Percentiles rank a stretch among this genome's conserved stretches.
These are phyloP conservation scores for Fabriciana adippe DNA, from an alignment of 2,888 invertebrate species.

Conservation along the genomic window DNA sequence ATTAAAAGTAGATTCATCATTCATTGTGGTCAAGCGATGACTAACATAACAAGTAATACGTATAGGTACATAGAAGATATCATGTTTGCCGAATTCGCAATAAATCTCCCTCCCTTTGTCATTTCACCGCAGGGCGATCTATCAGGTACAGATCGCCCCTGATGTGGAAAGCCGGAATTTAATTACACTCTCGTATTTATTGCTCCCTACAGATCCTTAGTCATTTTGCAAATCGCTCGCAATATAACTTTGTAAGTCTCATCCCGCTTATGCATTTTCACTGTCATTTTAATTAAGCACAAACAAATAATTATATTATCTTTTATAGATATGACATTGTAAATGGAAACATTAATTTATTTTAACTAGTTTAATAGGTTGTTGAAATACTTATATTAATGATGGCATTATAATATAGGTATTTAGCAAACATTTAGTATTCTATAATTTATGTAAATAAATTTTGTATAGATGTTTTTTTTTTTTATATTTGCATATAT, in stretches of 20 bases:
- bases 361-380: too few species aligned
- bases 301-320: not conserved
- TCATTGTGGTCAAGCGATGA: too few species aligned
- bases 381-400: too few species aligned
- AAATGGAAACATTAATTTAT: too few species aligned
- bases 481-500: too few species aligned
- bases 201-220: slow-evolving; percentile 50
- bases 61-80: not conserved
- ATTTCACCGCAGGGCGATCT: slow-evolving; percentile 49
- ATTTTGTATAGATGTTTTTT: too few species aligned
- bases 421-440: too few species aligned
- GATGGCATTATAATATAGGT: too few species aligned
- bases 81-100: slow-evolving; percentile 24
- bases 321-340: too few species aligned
- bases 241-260: slow-evolving; percentile 14
- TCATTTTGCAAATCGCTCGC: not conserved
- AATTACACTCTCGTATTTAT: slow-evolving; percentile 62
- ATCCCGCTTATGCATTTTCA: not conserved
- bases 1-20: too few species aligned
- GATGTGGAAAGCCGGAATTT: slow-evolving; percentile 58
- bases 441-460: too few species aligned
- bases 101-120: slow-evolving; percentile 52
- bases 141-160: slow-evolving; percentile 46
- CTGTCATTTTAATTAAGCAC: not conserved
- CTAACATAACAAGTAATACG: not conserved